Conservation (phyloP, 2,797 vertebrate species). For the Amniataba percoides region DNA sequence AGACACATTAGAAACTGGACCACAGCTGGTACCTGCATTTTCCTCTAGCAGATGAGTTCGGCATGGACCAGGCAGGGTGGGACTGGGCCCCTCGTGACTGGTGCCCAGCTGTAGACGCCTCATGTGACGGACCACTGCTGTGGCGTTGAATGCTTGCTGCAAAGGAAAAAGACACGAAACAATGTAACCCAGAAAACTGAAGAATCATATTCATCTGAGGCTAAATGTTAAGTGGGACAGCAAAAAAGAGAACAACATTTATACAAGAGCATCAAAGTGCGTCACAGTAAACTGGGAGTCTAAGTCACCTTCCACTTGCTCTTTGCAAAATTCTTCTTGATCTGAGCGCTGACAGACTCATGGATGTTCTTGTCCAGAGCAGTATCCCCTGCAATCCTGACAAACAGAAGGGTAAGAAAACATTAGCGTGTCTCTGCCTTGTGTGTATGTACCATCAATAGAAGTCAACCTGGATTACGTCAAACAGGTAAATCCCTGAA, state of each 20-base stretch:
- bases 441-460: background rate
- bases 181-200: background rate
- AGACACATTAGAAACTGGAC: too few species aligned
- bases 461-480: background rate
- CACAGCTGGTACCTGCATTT: slow-evolving; percentile 72
- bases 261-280: background rate
- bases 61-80: slow-evolving; percentile 82
- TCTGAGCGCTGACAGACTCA: slow-evolving; percentile 97
- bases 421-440: background rate
- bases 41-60: slow-evolving; percentile 81
- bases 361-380: slow-evolving; percentile 98
- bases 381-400: slow-evolving; percentile 96
- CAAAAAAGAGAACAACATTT: background rate
- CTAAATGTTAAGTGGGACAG: background rate
- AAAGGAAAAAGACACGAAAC: slow-evolving; percentile 6
- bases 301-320: slow-evolving; percentile 96
- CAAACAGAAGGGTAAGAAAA: slow-evolving; percentile 20
- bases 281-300: slow-evolving; percentile 15
- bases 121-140: slow-evolving; percentile 97
- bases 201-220: background rate
- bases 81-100: slow-evolving; percentile 89
- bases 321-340: slow-evolving; percentile 98
- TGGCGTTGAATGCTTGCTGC: slow-evolving; percentile 99
- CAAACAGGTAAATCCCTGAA: background rate
- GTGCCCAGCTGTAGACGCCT: slow-evolving; percentile 93